These are phyloP conservation scores for Pocillopora grandis DNA, from an alignment of 92 coral and sea anemone species.

Conservation along the genomic window DNA sequence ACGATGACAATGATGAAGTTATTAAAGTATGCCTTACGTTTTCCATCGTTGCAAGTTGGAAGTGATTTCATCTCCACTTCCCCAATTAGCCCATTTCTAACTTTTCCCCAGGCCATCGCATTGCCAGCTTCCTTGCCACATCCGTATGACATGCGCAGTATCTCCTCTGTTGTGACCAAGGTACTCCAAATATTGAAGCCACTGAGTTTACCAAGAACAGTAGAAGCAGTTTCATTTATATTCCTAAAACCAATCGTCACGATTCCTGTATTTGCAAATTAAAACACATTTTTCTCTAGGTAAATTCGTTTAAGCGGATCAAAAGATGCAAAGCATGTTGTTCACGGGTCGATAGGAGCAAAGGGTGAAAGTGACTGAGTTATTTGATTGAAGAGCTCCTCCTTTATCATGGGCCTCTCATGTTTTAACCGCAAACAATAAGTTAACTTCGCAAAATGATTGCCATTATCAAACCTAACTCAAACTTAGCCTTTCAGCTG, in stretches of 20 bases:
- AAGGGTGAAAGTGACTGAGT: too few relatives aligned
- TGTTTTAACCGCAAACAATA: too few relatives aligned
- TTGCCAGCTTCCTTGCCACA: slow-evolving; percentile 49
- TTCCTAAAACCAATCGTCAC: slow-evolving; percentile 27
- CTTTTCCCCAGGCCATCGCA: slow-evolving; percentile 30
- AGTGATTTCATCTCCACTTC: background rate
- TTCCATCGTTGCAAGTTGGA: slow-evolving; percentile 10
- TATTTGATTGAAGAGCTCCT: too few relatives aligned
- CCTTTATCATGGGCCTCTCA: too few relatives aligned
- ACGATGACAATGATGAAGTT: too few relatives aligned
- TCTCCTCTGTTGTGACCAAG: slow-evolving; percentile 22
- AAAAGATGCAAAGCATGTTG: too few relatives aligned
- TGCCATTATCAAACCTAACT: too few relatives aligned
- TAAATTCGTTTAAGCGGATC: background rate
- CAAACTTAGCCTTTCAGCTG: too few relatives aligned
- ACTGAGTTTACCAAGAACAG: slow-evolving; percentile 18
- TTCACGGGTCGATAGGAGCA: too few relatives aligned
- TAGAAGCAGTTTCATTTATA: background rate
- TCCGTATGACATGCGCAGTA: slow-evolving; percentile 59
- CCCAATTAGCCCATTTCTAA: slow-evolving; percentile 6
- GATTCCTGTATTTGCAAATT: background rate
- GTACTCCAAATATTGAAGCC: slow-evolving; percentile 45
- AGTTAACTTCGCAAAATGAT: too few relatives aligned
- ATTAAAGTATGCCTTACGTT: background rate
- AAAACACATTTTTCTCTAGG: background rate